Base-by-base conservation (phyloP, 2,888 invertebrate genomes). In the Seladonia tumulorum region DNA sequence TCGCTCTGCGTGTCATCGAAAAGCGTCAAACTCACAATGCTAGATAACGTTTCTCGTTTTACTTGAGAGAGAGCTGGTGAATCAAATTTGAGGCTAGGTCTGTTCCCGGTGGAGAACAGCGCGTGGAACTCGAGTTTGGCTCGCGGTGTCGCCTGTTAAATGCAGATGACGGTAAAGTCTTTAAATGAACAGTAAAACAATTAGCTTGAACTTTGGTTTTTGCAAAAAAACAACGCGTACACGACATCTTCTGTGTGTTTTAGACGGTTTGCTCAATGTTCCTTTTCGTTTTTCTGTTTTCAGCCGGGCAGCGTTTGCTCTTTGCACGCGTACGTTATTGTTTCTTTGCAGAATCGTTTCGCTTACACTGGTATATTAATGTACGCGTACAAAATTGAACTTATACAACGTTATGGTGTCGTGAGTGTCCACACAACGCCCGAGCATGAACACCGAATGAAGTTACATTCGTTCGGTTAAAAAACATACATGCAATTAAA, bases 101-200 rank as follows among this genome's bases (percentile, higher is more conserved):
- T 16, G 25, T 53, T 80, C 66, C n/a, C n/a, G 57, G 12, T 18
- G 7, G 7, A 16, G 60, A 76, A 74, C 47, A 10, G 25, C 35
- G 18, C 42, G 16, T 76, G 49, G n/a, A 42, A 42, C 76, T 63
- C 85, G 72, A 76, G 77, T 70, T 57, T 76, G 77, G 83, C 80
- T 85, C 82, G 29, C 78, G 5, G 60, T 81, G 82, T 83, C 71
- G 68, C 79, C 83, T 75, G 70, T 87, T 91, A 90, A 90, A 90
- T 90, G 90, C 90, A 87, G 57, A 81, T 87, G 85, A 71, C 72
- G 53, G 74, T 84, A 75, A 86, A 85, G 81, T 88, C 82, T 87
- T 85, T 78, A 78, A 84, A 82, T 73, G 47, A 82, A 86, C 79
- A 22, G 83, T 85, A 89, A 90, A 89, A 91, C 66, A 68, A 49